These are phyloP conservation scores for Deilephila elpenor DNA, from an alignment of 2,888 invertebrate species.

Conservation along the genomic window DNA sequence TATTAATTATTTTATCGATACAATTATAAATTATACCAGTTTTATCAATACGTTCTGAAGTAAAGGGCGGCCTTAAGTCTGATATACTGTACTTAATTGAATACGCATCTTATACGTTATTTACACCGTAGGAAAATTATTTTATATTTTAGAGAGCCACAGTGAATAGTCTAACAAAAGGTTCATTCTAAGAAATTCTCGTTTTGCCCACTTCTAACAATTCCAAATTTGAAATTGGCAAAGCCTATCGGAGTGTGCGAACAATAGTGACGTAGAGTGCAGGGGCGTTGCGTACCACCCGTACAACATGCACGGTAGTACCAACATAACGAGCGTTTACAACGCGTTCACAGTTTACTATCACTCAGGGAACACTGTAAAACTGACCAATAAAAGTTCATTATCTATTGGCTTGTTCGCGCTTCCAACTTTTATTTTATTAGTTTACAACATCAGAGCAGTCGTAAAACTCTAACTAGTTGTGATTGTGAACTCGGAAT, in stretches of 20 bases:
- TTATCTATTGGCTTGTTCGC: constrained; percentile 82
- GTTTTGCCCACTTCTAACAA: not conserved
- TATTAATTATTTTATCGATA: not conserved
- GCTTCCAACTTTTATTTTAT: constrained; percentile 82
- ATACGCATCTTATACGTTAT: too few relatives aligned
- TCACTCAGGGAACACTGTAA: constrained; percentile 77
- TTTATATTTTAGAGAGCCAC: too few relatives aligned
- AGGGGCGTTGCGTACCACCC: constrained; percentile 50
- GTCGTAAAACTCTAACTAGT: constrained; percentile 69
- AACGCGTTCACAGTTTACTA: constrained; percentile 64
- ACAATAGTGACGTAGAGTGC: constrained; percentile 42
- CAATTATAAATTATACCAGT: not conserved
- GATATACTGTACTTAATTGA: too few relatives aligned
- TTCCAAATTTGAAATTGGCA: not conserved
- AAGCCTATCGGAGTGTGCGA: not conserved
- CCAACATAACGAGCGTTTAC: constrained; percentile 53
- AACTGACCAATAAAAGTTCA: constrained; percentile 85
- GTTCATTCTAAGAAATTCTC: not conserved
- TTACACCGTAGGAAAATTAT: too few relatives aligned
- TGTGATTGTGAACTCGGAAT: constrained; percentile 46
- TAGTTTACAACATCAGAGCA: constrained; percentile 68
- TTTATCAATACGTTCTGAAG: too few relatives aligned
- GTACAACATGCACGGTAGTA: constrained; percentile 40
- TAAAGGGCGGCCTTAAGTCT: too few relatives aligned
- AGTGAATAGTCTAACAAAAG: too few relatives aligned